A percentile compares a stretch with the other conserved stretches of the same genome.
Conservation (phyloP, 2,888 invertebrate species). For the Argyra leucocephala region DNA sequence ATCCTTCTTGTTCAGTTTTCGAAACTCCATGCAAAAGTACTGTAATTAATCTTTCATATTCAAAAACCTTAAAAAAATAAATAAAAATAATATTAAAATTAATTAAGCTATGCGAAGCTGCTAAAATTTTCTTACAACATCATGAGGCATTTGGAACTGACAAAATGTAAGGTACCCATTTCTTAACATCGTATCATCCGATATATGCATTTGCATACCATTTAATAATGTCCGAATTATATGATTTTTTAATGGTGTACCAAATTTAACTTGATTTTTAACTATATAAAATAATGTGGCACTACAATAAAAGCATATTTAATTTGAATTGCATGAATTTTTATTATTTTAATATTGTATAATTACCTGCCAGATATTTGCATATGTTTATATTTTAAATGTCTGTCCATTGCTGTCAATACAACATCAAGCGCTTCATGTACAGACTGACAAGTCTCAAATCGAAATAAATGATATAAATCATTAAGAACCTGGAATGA, state of each 20-base stretch:
- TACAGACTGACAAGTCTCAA: conserved; percentile 67
- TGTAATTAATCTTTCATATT: conserved; percentile 76
- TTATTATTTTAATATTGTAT: conserved; percentile 10
- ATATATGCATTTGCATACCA: conserved; percentile 77
- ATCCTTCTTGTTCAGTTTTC: conserved; percentile 75
- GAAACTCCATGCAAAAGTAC: conserved; percentile 73
- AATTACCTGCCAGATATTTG: conserved; percentile 81
- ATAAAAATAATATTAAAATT: not conserved
- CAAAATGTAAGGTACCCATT: conserved; percentile 92
- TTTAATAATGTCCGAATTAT: conserved; percentile 75
- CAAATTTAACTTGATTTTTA: conserved; percentile 73
- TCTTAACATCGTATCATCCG: conserved; percentile 88
- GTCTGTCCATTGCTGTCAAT: conserved; percentile 80
- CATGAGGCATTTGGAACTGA: conserved; percentile 88
- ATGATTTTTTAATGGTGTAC: conserved; percentile 62
- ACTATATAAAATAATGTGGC: conserved; percentile 92
- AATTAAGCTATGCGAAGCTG: not conserved
- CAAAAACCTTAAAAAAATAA: conserved; percentile 62
- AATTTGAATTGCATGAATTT: conserved; percentile 19
- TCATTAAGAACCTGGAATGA: conserved; percentile 70
- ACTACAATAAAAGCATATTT: conserved; percentile 46
- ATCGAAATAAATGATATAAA: conserved; percentile 76
- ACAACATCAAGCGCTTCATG: conserved; percentile 70
- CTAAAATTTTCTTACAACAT: conserved; percentile 61
- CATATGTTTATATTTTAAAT: conserved; percentile 76